Evolutionary conservation across 2,797 vertebrate genomes (phyloP), one percentile per base, ranked within the genome.

Genomic region (Nyctibius grandis): DNA sequence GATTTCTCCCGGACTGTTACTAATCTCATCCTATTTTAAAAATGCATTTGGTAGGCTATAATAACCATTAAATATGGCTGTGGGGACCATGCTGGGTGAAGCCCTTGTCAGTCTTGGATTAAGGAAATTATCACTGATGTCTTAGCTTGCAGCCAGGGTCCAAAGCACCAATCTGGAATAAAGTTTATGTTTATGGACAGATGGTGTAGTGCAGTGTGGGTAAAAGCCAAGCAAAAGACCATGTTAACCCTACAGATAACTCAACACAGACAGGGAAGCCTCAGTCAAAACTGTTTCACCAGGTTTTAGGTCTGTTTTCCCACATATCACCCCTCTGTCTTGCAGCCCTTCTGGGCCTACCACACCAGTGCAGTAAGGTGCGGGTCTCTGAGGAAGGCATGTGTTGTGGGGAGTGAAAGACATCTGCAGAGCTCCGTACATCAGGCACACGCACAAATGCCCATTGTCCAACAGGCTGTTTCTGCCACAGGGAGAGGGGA

Each of bases 201-300:
- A 20, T 61, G 68, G 33, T 57, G 11, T n/a, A 51, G 7, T 40
- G 45, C 42, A 61, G 28, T 21, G 25, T 72, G 68, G 42, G 73
- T 69, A 61, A 84, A 92, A 83, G 50, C 26, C 53, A 79, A 63
- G 79, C 18, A 74, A 73, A 73, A 40, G 4, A 18, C 22, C 0
- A 0, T 61, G 33, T 45, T 91, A 83, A 64, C 31, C 40, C 34
- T 57, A 53, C 19, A 40, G 36, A 61, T 73, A 80, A 65, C 42
- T 12, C 69, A 64, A 0, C 0, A 1, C n/a, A 33, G 54, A 81
- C 15, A 67, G 51, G 29, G 19, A 53, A 81, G 14, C 10, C 67
- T 89, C 33, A n/a, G 7, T 29, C 87, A 92, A 7, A 77, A 57
- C 11, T 20, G 17, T 80, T 76, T 68, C 25, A 44, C n/a, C 31